phyloP scores from a whole-genome alignment of 2,113 vertebrate species.

The Jacana jacana region DNA sequence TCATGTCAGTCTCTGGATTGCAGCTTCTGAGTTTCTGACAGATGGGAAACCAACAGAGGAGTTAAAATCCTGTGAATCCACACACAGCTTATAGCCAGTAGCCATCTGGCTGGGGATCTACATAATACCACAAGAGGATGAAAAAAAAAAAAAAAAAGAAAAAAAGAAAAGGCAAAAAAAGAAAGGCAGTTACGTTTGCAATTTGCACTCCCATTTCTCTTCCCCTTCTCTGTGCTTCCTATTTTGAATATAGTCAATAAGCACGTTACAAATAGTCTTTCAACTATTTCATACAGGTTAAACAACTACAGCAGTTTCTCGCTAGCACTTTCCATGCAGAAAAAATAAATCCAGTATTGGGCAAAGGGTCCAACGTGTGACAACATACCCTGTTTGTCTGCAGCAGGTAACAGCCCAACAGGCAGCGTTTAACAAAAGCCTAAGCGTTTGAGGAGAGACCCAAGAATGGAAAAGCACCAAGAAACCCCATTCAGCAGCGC shows the following conservation, averaged over 20 bases:
- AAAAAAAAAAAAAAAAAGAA: background rate
- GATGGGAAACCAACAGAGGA: conserved; percentile 61
- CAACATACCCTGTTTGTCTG: background rate
- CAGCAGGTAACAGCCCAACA: background rate
- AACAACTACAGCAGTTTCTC: background rate
- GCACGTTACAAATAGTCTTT: background rate
- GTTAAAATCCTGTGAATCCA: conserved; percentile 62
- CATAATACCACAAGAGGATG: conserved; percentile 34
- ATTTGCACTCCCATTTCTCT: conserved; percentile 13
- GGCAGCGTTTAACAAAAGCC: background rate
- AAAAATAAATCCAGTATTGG: background rate
- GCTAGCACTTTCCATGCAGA: background rate
- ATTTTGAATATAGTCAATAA: background rate
- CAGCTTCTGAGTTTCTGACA: conserved; percentile 32
- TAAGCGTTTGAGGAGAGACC: background rate
- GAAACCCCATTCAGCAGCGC: background rate
- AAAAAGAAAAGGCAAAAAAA: background rate
- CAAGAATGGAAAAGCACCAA: background rate
- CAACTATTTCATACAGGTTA: background rate
- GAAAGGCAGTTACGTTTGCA: background rate
- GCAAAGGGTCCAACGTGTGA: background rate
- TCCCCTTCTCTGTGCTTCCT: background rate
- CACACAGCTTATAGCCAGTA: conserved; percentile 55
- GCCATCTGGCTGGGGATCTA: conserved; percentile 57
- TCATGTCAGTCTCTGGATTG: conserved; percentile 20